These are phyloP conservation scores for Xerus rutilus DNA, from an alignment of 2,797 vertebrate genomes.

Conservation along the genomic window DNA sequence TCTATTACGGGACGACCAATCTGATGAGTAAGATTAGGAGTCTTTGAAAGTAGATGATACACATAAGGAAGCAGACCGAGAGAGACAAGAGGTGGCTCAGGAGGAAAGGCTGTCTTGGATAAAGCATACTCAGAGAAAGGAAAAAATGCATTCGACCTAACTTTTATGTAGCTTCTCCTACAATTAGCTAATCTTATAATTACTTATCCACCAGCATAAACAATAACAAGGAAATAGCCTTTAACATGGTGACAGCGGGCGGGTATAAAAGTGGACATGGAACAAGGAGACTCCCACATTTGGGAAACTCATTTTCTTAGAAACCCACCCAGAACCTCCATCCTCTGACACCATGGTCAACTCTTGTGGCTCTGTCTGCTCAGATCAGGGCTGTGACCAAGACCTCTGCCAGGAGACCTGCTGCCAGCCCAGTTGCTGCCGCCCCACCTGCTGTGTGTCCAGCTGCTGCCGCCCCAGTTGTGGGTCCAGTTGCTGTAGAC, in stretches of 20 bases:
- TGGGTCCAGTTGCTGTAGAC: too few species aligned
- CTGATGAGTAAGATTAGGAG: neutral
- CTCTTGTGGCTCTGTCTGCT: slow-evolving; percentile 60
- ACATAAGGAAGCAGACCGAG: neutral
- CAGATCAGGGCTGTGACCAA: slow-evolving; percentile 63
- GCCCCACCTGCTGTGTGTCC: too few species aligned
- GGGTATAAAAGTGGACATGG: slow-evolving; percentile 60
- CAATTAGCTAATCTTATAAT: slow-evolving; percentile 54
- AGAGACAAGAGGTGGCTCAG: slow-evolving; percentile 17
- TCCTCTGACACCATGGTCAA: slow-evolving; percentile 49
- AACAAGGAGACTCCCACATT: neutral
- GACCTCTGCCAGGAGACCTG: neutral
- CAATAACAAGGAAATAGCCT: slow-evolving; percentile 61
- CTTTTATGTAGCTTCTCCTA: neutral
- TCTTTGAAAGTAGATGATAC: slow-evolving; percentile 34
- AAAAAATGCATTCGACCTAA: slow-evolving; percentile 20
- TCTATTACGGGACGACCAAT: neutral
- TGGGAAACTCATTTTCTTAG: slow-evolving; percentile 14
- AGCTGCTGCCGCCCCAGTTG: too few species aligned
- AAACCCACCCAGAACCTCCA: slow-evolving; percentile 39
- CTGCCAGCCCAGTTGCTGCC: neutral
- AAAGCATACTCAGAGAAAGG: neutral
- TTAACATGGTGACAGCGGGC: neutral
- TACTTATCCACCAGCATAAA: slow-evolving; percentile 48
- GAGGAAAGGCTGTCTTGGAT: neutral